Percentiles rank a stretch among this genome's conserved stretches.
These are phyloP conservation scores for Chelmon rostratus DNA, from an alignment of 2,797 vertebrate genomes.

Conservation along the genomic window DNA sequence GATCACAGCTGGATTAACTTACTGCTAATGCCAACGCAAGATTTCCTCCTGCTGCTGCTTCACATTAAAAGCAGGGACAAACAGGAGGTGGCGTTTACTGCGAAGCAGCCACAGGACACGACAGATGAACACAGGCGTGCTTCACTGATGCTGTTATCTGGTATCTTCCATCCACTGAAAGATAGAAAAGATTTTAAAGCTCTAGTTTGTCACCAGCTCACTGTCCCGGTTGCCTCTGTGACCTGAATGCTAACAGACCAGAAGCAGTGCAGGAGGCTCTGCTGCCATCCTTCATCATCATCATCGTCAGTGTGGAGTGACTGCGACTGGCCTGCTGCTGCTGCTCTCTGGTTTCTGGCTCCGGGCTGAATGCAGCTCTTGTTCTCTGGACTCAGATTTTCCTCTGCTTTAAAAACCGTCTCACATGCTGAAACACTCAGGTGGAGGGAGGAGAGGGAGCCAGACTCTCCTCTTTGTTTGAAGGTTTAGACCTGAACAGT, in stretches of 20 bases:
- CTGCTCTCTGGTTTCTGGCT: constrained; percentile 42
- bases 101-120: neutral
- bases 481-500: no score
- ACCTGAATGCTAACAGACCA: no score
- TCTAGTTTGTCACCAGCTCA: no score
- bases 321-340: constrained; percentile 5
- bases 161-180: neutral
- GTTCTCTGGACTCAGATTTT: constrained; percentile 72
- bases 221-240: no score
- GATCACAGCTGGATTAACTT: neutral
- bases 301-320: constrained; percentile 17
- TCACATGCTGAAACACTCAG: constrained; percentile 8
- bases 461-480: no score
- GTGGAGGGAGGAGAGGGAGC: neutral
- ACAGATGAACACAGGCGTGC: no score
- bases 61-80: neutral
- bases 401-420: constrained; percentile 36
- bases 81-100: neutral
- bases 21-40: neutral
- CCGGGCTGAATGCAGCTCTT: constrained; percentile 64
- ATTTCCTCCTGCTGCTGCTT: neutral
- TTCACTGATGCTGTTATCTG: no score
- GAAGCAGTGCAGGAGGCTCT: neutral
- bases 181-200: neutral
- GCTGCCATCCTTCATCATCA: constrained; percentile 3